Conservation (phyloP, 2,113 vertebrate species). For the Rhinopomastus cyanomelas region DNA sequence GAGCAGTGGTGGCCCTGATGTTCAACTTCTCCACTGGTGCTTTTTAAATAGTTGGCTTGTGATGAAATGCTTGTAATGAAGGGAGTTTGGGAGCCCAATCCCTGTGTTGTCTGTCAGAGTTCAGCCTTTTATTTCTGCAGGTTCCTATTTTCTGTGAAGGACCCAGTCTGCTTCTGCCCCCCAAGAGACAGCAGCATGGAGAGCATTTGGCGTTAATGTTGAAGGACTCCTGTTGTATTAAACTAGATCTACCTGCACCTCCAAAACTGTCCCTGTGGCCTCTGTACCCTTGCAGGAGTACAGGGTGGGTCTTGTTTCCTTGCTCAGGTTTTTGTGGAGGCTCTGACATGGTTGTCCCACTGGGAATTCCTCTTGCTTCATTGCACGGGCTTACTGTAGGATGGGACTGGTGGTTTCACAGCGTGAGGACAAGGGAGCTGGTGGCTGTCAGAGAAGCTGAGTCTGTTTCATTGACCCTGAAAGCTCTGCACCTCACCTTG, state of each 20-base stretch:
- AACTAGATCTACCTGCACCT: background rate
- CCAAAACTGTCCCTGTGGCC: background rate
- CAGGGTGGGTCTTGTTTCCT: background rate
- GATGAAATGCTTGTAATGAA: background rate
- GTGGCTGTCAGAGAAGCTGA: background rate
- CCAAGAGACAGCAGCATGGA: rapidly evolving
- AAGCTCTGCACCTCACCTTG: background rate
- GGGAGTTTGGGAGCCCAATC: background rate
- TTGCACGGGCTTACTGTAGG: background rate
- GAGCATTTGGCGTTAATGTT: background rate
- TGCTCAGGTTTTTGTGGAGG: background rate
- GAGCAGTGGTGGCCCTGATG: background rate
- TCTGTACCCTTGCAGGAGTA: rapidly evolving
- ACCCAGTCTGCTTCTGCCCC: background rate
- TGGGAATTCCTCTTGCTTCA: background rate
- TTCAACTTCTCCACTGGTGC: rapidly evolving
- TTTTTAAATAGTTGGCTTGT: background rate
- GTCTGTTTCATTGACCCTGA: background rate
- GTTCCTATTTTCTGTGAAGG: background rate
- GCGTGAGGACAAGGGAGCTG: background rate
- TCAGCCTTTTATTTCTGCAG: background rate
- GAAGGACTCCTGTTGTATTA: background rate
- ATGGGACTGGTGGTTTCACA: rapidly evolving
- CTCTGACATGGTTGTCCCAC: background rate
- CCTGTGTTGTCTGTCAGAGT: rapidly evolving